Evolutionary conservation across 2,113 vertebrate species (phyloP).

Genomic region (Pyrgilauda ruficollis): DNA sequence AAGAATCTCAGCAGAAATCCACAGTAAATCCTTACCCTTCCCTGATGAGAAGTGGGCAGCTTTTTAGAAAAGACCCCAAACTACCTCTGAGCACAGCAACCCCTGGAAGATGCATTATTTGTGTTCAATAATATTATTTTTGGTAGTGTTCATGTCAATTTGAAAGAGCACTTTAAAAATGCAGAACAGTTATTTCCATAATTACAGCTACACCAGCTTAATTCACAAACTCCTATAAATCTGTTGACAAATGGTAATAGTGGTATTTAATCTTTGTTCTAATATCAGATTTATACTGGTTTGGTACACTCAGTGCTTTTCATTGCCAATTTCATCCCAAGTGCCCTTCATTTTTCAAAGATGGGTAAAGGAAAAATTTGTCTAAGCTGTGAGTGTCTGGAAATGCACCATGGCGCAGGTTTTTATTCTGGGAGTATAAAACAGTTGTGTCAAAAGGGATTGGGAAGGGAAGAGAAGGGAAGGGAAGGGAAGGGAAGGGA

Average conservation of each 20-base stretch:
- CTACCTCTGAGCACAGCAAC: background rate
- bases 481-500: too few relatives aligned
- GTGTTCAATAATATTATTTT: background rate
- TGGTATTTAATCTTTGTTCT: background rate
- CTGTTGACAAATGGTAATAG: background rate
- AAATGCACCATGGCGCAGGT: background rate
- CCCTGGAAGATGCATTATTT: background rate
- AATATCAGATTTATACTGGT: background rate
- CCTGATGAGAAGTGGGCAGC: background rate
- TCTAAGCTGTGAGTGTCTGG: background rate
- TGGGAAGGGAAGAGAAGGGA: background rate
- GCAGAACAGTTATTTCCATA: background rate
- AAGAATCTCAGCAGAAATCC: background rate
- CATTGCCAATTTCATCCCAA: background rate
- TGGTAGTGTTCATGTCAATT: background rate
- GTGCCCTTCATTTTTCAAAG: background rate
- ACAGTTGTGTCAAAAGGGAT: background rate
- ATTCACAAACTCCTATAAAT: conserved; percentile 3
- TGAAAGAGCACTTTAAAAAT: background rate
- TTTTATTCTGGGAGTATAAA: background rate
- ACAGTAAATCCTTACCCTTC: background rate
- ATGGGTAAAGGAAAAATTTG: background rate
- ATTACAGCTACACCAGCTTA: background rate
- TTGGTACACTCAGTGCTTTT: background rate
- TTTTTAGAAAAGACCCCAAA: background rate